Base-by-base conservation (phyloP, 2,797 vertebrate species). In the Urosaurus nigricauda region DNA sequence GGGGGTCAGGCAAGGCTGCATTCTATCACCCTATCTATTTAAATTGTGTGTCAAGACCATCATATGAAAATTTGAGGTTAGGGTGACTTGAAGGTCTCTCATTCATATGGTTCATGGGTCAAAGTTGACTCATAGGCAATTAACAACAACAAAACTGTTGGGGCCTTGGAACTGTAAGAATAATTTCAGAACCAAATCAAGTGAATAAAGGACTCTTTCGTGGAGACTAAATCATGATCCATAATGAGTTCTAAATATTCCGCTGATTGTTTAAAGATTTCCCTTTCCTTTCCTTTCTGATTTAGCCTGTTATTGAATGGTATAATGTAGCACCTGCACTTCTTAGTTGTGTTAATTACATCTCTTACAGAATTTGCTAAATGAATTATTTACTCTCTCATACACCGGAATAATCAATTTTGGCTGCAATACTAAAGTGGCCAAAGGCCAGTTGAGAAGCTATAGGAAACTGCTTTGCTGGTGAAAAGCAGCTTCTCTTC, bases 321-420 rank as follows among this genome's bases (percentile, higher is more conserved):
- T 92, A 92, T 43, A 43, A 87, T 90, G 77, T 73, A 90, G 83
- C 83, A 60, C 53, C 80, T 90, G 68, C 63, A 68, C 26, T 51
- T 87, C 43, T 86, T 91, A 89, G 89, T 80, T 92, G 65, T 82
- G 81, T 53, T 88, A 92, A 91, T 89, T 71, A 74, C 43, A 5
- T 32, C 68, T 87, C 11, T 92, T 93, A 80, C 58, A 79, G 85
- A 90, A 88, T 5, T 88, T 92, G 32, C 77, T 91, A 86, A 56
- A 26, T 89, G 47, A 63, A 80, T 89, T 94, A 82, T 29, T 40
- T 87, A 86, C n/a, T 88, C 58, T 51, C 29, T 88, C 1, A 60
- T 89, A 1, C 78, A 82, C 32, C 79, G 85, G 68, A 94, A 47
- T 86, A 89, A 89, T 85, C 37, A 85, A 12, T 89, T 2, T 84